phyloP scores from a whole-genome alignment of 2,113 vertebrate genomes.

The Lathamus discolor region DNA sequence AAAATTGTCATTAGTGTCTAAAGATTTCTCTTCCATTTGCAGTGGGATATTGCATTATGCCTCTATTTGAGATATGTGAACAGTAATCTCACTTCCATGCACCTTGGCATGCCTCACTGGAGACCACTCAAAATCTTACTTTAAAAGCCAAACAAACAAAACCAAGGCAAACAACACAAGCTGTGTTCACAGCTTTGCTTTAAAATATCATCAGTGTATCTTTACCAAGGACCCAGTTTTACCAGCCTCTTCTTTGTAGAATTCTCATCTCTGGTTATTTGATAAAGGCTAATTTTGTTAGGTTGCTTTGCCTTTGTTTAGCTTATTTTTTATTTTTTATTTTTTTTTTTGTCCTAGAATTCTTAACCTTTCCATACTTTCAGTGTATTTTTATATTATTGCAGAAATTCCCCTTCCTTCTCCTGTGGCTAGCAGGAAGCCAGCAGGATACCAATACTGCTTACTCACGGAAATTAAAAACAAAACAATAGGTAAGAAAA shows the following conservation, averaged over 20 bases:
- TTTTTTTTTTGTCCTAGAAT: background rate
- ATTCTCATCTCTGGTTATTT: background rate
- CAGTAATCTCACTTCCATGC: background rate
- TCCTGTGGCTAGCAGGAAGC: slow-evolving; percentile 57
- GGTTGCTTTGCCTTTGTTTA: background rate
- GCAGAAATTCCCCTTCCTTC: slow-evolving; percentile 59
- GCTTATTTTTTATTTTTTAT: background rate
- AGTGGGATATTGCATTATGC: background rate
- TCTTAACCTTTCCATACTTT: slow-evolving; percentile 52
- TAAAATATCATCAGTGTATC: background rate
- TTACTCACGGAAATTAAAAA: slow-evolving; percentile 58
- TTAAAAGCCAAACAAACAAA: background rate
- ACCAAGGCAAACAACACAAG: background rate
- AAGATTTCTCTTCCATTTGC: background rate
- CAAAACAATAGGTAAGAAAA: slow-evolving; percentile 67
- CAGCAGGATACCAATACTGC: slow-evolving; percentile 65
- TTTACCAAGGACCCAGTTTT: background rate
- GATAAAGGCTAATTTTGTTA: background rate
- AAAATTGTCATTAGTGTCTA: background rate
- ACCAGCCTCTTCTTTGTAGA: background rate
- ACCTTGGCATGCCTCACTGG: background rate
- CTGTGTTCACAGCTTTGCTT: background rate
- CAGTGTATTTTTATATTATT: slow-evolving; percentile 59
- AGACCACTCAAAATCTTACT: background rate
- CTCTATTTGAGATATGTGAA: background rate